Evolutionary conservation across 2,888 invertebrate genomes (phyloP).

Genomic region (Cheilosia scutellata): DNA sequence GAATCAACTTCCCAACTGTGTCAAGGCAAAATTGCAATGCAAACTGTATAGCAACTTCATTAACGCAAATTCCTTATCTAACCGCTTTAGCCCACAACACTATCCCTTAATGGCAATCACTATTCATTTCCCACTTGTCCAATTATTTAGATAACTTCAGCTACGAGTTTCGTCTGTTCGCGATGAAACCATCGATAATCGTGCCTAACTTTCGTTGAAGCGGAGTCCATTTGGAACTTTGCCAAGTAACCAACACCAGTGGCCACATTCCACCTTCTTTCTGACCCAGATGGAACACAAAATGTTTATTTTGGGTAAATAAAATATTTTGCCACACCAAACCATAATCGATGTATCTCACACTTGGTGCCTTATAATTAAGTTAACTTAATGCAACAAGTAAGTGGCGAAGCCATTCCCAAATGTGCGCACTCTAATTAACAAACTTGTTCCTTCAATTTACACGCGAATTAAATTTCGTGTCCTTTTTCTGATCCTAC

Average conservation of each 20-base stretch:
- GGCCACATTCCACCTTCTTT: not conserved
- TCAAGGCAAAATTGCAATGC: constrained; percentile 15
- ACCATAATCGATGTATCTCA: constrained; percentile 17
- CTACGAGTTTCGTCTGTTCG: not conserved
- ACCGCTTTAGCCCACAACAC: constrained; percentile 18
- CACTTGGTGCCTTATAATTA: constrained; percentile 29
- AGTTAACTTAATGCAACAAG: constrained; percentile 41
- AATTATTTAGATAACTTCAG: constrained; percentile 38
- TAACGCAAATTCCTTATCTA: constrained; percentile 30
- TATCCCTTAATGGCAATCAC: constrained; percentile 30
- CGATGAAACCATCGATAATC: constrained; percentile 19
- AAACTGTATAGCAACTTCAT: constrained; percentile 26
- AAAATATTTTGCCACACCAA: constrained; percentile 30
- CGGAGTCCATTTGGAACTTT: constrained; percentile 37
- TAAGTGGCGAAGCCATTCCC: constrained; percentile 27
- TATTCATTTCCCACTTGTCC: constrained; percentile 31
- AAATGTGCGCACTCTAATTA: constrained; percentile 5
- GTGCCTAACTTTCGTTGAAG: constrained; percentile 11
- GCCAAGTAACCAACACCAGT: constrained; percentile 16
- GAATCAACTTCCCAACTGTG: constrained; percentile 17
- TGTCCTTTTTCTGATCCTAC: constrained; percentile 14
- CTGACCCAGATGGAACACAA: constrained; percentile 37
- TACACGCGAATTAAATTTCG: constrained; percentile 23
- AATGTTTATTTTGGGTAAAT: not conserved
- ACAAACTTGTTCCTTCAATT: constrained; percentile 46